Evolutionary conservation across 2,888 invertebrate genomes (phyloP), one percentile per base, ranked within the genome.

Genomic region (Aplocera efformata): DNA sequence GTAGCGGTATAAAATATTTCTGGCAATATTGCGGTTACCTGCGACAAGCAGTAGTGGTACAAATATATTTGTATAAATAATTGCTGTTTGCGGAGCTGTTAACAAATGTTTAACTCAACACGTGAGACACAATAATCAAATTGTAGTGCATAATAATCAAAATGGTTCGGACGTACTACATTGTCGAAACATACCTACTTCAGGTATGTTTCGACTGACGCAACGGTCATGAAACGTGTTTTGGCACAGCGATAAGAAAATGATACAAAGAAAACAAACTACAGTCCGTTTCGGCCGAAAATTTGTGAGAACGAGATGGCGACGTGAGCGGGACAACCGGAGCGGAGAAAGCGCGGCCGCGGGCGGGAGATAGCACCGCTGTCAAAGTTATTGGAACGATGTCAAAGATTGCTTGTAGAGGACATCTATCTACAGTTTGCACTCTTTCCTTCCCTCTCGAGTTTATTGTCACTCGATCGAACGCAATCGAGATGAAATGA

Each of bases 241-340:
- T 88, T 88, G 85, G 88, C 86, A 86, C 74, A 69, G 71, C 80
- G 88, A 89, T 88, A 88, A 89, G 88, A 82, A 88, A 88, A 88
- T 84, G 84, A 82, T 82, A 84, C 80, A 79, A 83, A 85, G 85
- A 85, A 86, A 88, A 88, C 81, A 85, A 85, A 86, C 80, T 84
- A 81, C 77, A 76, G 82, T 79, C 75, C 75, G 77, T 62, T 68
- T 63, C 71, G 74, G 76, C 67, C 72, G 82, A 83, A 79, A 80
- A 83, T 83, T 82, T 82, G 82, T 76, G 75, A 75, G 67, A 66
- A 66, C 60, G 59, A 56, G 60, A 50, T 43, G 55, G 45, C 3
- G 13, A 32, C 56, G 46, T 56, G 11, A 34, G 27, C 41, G 23
- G 31, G 11, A 53, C 46, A 34, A 56, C 47, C 59, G 56, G 43